Conservation (phyloP, 1,140 invertebrate genomes). For the Ditylenchus dipsaci region DNA sequence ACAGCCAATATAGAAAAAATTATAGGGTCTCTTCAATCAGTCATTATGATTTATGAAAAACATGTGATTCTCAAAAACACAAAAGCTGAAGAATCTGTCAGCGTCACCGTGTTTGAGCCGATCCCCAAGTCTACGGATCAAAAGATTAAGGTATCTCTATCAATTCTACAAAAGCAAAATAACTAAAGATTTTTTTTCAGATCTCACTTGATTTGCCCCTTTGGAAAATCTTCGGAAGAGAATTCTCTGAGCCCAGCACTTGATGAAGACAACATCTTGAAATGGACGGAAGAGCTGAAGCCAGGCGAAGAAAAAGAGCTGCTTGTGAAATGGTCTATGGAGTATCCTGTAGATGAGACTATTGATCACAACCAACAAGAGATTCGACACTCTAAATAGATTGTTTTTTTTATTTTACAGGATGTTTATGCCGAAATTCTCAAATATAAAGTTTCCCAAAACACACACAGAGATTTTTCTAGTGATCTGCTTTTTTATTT, state of each 20-base stretch:
- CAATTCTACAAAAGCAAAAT: too few species aligned
- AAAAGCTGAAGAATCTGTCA: constrained; percentile 49
- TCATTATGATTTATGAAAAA: constrained; percentile 50
- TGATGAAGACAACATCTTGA: constrained; percentile 58
- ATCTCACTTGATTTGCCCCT: not conserved
- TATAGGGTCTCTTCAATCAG: constrained; percentile 42
- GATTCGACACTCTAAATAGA: too few species aligned
- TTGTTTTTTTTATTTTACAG: too few species aligned
- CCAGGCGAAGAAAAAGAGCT: constrained; percentile 39
- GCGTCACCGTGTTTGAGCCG: constrained; percentile 56
- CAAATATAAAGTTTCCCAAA: too few species aligned
- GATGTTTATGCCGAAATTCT: too few species aligned
- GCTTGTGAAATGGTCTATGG: constrained; percentile 31
- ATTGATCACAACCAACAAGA: constrained; percentile 18
- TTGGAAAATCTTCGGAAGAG: not conserved
- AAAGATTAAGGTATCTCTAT: constrained; percentile 61
- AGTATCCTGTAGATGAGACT: constrained; percentile 11
- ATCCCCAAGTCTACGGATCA: constrained; percentile 59
- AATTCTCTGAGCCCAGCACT: not conserved
- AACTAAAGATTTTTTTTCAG: not conserved
- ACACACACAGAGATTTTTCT: too few species aligned
- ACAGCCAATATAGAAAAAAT: constrained; percentile 14
- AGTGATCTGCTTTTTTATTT: too few species aligned
- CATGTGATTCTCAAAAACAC: constrained; percentile 37
- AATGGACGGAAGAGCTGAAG: constrained; percentile 57